Evolutionary conservation across 2,888 invertebrate species (phyloP).

Genomic region (Xanthostigma xanthostigma): DNA sequence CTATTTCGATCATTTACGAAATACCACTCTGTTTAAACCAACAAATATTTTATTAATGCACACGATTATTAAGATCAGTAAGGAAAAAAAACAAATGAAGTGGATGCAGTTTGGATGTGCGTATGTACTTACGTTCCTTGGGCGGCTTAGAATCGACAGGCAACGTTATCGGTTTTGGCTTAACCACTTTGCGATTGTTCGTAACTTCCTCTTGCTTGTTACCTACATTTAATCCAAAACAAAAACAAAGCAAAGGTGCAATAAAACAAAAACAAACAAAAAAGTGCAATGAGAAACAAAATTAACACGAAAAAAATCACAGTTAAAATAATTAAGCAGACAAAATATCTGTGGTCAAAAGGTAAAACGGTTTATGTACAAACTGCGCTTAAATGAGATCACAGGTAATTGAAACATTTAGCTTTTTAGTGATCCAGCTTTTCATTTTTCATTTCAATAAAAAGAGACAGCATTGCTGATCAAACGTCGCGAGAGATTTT

Average conservation of each 20-base stretch:
- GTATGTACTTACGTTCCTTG: slow-evolving; percentile 44
- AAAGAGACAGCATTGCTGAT: too few relatives aligned
- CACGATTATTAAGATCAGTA: slow-evolving; percentile 3
- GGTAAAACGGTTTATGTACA: too few relatives aligned
- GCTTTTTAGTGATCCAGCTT: too few relatives aligned
- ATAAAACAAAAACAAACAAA: slow-evolving; percentile 7
- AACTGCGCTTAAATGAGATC: too few relatives aligned
- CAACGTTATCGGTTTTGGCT: slow-evolving; percentile 51
- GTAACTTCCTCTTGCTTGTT: slow-evolving; percentile 32
- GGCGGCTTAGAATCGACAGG: slow-evolving; percentile 47
- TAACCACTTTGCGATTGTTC: slow-evolving; percentile 27
- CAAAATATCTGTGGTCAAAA: too few relatives aligned
- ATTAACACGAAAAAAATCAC: slow-evolving; percentile 6
- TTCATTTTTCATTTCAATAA: too few relatives aligned
- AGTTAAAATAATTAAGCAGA: slow-evolving; percentile 2
- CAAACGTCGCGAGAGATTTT: too few relatives aligned
- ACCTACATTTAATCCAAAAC: slow-evolving; percentile 15
- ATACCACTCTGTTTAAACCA: too few relatives aligned
- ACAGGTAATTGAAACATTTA: too few relatives aligned
- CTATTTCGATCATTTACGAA: too few relatives aligned
- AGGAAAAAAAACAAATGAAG: not conserved
- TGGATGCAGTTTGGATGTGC: too few relatives aligned
- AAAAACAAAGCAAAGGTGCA: not conserved
- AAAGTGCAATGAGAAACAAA: slow-evolving; percentile 4
- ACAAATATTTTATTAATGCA: too few relatives aligned